These are phyloP conservation scores for Gymnarchus niloticus DNA, from an alignment of 2,113 vertebrate species.

Conservation along the genomic window DNA sequence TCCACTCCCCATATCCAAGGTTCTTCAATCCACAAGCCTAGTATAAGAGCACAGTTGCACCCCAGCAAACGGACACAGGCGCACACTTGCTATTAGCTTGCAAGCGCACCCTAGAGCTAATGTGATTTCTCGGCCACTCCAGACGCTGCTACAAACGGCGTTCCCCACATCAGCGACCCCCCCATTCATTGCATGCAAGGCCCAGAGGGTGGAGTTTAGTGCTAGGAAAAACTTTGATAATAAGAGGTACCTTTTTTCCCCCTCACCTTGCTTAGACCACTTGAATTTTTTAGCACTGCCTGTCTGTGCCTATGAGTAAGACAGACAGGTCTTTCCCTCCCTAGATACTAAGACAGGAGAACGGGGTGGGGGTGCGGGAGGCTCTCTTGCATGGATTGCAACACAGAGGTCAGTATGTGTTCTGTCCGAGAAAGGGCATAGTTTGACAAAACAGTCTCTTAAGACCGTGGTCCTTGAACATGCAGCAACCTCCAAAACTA, in stretches of 20 bases:
- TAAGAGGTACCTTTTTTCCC: background rate
- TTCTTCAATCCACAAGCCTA: background rate
- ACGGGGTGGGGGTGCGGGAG: background rate
- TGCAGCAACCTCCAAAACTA: background rate
- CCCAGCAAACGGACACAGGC: background rate
- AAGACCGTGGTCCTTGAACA: background rate
- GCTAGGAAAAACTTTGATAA: background rate
- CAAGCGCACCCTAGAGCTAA: background rate
- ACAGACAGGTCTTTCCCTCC: background rate
- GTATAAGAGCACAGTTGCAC: slow-evolving; percentile 14
- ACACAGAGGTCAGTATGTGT: background rate
- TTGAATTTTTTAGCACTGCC: background rate
- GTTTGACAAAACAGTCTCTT: background rate
- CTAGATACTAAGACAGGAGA: background rate
- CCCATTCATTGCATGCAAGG: background rate
- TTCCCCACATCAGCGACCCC: background rate
- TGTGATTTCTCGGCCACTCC: background rate
- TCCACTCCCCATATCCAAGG: background rate
- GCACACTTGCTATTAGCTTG: slow-evolving; percentile 1
- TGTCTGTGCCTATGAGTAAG: background rate
- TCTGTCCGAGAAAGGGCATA: background rate
- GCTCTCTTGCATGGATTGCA: background rate
- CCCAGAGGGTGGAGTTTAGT: background rate
- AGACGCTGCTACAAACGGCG: background rate
- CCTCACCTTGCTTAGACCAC: background rate